A percentile compares a stretch with the other conserved stretches of the same genome.
Evolutionary conservation across 2,888 invertebrate species (phyloP).

Genomic region (Pseudanteris insignis): DNA sequence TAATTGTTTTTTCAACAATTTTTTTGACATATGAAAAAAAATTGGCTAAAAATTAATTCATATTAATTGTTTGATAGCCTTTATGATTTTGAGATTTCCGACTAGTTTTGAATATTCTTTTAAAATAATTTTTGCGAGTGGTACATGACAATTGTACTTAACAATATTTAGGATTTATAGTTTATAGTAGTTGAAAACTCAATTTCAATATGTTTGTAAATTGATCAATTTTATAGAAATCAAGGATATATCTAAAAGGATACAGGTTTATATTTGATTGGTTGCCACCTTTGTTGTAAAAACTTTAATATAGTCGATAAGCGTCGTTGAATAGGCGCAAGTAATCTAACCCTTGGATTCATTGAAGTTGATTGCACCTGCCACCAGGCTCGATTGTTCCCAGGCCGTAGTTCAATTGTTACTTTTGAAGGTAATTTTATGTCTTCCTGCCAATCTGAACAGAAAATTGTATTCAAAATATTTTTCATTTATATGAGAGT

Average conservation of each 20-base stretch:
- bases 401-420: conserved; percentile 79
- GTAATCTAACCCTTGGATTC: conserved; percentile 85
- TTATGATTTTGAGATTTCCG: no score
- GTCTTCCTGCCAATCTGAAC: conserved; percentile 77
- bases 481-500: neutral
- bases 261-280: conserved; percentile 70
- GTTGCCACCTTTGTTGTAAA: conserved; percentile 81
- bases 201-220: no score
- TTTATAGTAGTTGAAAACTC: no score
- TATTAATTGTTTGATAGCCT: no score
- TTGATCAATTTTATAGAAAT: neutral
- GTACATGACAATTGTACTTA: neutral
- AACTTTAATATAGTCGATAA: conserved; percentile 77
- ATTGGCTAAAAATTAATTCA: no score
- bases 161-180: neutral
- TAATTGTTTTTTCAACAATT: no score
- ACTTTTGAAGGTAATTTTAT: conserved; percentile 82
- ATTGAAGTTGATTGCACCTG: conserved; percentile 87
- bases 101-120: no score
- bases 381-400: conserved; percentile 81
- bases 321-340: conserved; percentile 78
- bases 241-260: conserved; percentile 68
- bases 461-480: no score
- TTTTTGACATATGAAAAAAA: no score
- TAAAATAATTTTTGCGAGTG: neutral